phyloP scores from a whole-genome alignment of 1,140 invertebrate genomes.

The Diachasmimorpha longicaudata region DNA sequence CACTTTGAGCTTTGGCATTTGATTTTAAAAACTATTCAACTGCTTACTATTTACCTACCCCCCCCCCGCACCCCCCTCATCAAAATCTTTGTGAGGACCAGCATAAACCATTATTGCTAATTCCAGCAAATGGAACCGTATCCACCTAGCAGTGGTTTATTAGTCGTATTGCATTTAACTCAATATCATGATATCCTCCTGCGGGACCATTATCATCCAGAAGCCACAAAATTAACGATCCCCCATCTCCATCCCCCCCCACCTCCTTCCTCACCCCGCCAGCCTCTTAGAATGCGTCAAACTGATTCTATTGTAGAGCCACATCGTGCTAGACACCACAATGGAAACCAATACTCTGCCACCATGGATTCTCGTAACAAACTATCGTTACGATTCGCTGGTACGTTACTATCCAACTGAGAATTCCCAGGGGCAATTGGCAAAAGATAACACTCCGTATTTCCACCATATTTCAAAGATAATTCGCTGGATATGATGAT shows the following conservation, averaged over 20 bases:
- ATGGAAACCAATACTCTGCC: constrained; percentile 32
- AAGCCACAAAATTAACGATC: constrained; percentile 52
- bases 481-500: background rate
- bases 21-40: too few relatives aligned
- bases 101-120: background rate
- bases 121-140: background rate
- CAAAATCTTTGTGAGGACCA: too few relatives aligned
- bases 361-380: background rate
- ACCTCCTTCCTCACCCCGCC: background rate
- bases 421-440: background rate
- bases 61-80: too few relatives aligned
- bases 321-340: constrained; percentile 32
- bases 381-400: background rate
- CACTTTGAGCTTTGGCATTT: too few relatives aligned
- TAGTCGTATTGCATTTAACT: constrained; percentile 22
- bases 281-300: constrained; percentile 45
- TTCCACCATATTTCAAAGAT: background rate
- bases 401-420: background rate
- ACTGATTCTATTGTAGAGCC: constrained; percentile 49
- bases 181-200: constrained; percentile 20
- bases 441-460: background rate
- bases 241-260: background rate
- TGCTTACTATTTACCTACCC: too few relatives aligned
- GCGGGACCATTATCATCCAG: constrained; percentile 36
- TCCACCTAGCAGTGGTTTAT: constrained; percentile 16